These are phyloP conservation scores for Myripristis jacobus DNA, from an alignment of 2,797 vertebrate species.

Conservation along the genomic window DNA sequence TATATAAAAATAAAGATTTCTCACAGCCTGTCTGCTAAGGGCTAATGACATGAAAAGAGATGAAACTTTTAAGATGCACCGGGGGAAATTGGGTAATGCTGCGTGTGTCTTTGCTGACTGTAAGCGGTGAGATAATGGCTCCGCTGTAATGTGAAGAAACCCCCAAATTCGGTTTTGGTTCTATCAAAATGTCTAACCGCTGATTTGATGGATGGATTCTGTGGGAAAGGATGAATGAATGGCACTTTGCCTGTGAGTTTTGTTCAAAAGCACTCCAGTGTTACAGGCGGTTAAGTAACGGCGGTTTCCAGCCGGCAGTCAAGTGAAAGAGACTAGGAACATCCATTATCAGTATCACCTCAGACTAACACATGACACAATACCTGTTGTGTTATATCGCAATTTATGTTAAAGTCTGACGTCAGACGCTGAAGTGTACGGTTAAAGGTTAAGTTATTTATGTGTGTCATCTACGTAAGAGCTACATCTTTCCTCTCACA, in stretches of 20 bases:
- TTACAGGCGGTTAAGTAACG: constrained; percentile 21
- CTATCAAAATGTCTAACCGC: constrained; percentile 1
- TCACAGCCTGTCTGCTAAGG: too few relatives aligned
- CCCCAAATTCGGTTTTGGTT: constrained; percentile 13
- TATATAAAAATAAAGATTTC: too few relatives aligned
- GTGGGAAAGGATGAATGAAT: neutral
- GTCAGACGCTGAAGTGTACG: constrained; percentile 14
- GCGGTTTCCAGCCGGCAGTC: neutral
- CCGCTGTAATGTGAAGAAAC: constrained; percentile 5
- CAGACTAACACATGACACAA: too few relatives aligned
- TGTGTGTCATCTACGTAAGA: too few relatives aligned
- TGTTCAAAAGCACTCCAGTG: constrained; percentile 17
- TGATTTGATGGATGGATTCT: constrained; percentile 9
- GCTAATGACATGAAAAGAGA: neutral
- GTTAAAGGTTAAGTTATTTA: constrained; percentile 26
- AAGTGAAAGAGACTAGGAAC: constrained; percentile 23
- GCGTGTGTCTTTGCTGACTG: neutral
- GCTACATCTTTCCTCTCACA: too few relatives aligned
- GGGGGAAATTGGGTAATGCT: neutral
- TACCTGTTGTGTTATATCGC: neutral
- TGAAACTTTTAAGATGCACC: neutral
- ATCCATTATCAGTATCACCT: constrained; percentile 2
- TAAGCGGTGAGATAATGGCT: neutral
- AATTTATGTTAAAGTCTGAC: constrained; percentile 50
- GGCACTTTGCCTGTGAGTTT: too few relatives aligned